Conservation (phyloP, 2,113 vertebrate species). For the Pongo pygmaeus region DNA sequence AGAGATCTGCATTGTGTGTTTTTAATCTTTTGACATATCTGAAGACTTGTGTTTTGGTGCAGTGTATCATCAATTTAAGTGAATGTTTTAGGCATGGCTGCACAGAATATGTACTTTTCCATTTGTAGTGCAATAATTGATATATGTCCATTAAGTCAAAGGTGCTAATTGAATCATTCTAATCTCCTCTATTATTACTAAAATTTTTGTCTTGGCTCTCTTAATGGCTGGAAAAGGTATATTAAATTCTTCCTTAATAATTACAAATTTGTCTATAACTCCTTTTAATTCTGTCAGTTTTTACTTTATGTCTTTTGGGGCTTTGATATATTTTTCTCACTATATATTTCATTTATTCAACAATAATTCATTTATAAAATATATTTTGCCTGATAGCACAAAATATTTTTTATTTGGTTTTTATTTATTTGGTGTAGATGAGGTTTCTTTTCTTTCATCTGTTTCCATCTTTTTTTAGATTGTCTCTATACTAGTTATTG, state of each 20-base stretch:
- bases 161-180: neutral
- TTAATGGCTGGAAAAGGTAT: neutral
- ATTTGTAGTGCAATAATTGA: neutral
- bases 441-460: neutral
- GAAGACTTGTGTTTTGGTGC: neutral
- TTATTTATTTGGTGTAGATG: neutral
- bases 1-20: neutral
- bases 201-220: neutral
- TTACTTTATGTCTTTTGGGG: neutral
- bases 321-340: neutral
- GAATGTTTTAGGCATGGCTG: neutral
- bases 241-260: neutral
- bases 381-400: neutral
- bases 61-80: neutral
- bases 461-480: neutral
- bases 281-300: neutral
- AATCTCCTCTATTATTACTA: neutral
- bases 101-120: neutral
- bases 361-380: neutral
- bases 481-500: neutral
- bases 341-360: neutral
- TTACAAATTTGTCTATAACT: neutral
- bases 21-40: neutral
- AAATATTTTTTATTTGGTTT: neutral
- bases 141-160: no score